A percentile compares a stretch with the other conserved stretches of the same genome.
phyloP scores from a whole-genome alignment of 2,113 vertebrate genomes.

The Stictonetta naevosa region DNA sequence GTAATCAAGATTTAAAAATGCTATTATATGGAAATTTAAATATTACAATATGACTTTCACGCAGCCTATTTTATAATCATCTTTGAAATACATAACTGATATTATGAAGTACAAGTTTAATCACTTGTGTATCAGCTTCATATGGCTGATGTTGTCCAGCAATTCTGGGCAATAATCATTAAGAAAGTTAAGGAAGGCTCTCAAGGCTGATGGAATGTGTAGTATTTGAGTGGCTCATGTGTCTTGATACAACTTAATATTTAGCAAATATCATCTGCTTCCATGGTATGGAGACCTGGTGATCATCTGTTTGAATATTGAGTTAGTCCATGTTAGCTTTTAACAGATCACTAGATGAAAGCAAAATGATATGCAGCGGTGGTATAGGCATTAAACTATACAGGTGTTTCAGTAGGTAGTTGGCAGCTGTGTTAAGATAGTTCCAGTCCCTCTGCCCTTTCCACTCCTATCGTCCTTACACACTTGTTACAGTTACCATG shows the following conservation, averaged over 20 bases:
- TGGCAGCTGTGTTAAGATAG: not conserved
- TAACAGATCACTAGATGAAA: not conserved
- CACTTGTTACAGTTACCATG: not conserved
- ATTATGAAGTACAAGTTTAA: not conserved
- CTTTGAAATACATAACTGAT: not conserved
- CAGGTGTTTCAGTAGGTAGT: not conserved
- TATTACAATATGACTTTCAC: not conserved
- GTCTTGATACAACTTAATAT: fast-evolving
- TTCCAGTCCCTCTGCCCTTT: not conserved
- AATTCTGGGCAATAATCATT: not conserved
- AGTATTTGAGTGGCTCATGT: not conserved
- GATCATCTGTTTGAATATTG: not conserved
- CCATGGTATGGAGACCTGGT: not conserved
- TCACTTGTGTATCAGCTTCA: not conserved
- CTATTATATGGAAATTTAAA: not conserved
- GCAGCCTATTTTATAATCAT: not conserved
- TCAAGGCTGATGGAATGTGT: not conserved
- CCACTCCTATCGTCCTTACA: not conserved
- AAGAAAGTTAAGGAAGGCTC: not conserved
- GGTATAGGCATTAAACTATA: not conserved
- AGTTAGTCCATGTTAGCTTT: not conserved
- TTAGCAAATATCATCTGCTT: not conserved
- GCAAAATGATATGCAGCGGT: not conserved
- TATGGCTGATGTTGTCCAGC: not conserved
- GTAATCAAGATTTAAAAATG: not conserved